These are phyloP conservation scores for Galaxea fascicularis DNA, from an alignment of 92 coral and sea anemone species.

Conservation along the genomic window DNA sequence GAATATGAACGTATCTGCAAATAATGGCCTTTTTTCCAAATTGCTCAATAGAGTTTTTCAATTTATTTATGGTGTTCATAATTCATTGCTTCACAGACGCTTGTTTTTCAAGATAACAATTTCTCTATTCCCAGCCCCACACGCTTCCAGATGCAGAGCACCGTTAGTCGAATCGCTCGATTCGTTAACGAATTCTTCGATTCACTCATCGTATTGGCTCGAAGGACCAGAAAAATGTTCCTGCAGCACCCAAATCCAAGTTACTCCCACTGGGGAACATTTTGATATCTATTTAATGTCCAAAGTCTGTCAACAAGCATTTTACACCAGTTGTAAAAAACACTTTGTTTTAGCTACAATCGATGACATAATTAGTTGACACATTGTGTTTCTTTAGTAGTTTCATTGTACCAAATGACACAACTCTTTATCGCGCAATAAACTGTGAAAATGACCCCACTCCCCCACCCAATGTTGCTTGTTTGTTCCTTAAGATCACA, in stretches of 20 bases:
- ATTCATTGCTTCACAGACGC: constrained; percentile 15
- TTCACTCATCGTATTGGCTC: constrained; percentile 3
- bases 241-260: not conserved
- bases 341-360: too few relatives aligned
- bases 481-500: too few relatives aligned
- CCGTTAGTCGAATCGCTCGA: not conserved
- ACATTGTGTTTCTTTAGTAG: too few relatives aligned
- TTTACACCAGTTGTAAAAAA: too few relatives aligned
- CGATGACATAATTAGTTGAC: too few relatives aligned
- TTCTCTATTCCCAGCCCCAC: not conserved
- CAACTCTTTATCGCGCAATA: too few relatives aligned
- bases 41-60: not conserved
- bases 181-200: constrained; percentile 21
- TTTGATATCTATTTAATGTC: too few relatives aligned
- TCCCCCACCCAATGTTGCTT: too few relatives aligned
- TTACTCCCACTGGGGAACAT: too few relatives aligned
- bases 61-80: constrained; percentile 35
- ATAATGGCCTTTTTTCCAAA: constrained; percentile 42
- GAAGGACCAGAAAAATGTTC: constrained; percentile 38
- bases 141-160: constrained; percentile 5
- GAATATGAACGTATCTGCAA: constrained; percentile 35
- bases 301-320: too few relatives aligned
- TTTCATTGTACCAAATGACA: too few relatives aligned
- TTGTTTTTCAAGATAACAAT: not conserved
- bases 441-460: too few relatives aligned